Conservation (phyloP, 2,113 vertebrate genomes). For the Crotalus tigris region DNA sequence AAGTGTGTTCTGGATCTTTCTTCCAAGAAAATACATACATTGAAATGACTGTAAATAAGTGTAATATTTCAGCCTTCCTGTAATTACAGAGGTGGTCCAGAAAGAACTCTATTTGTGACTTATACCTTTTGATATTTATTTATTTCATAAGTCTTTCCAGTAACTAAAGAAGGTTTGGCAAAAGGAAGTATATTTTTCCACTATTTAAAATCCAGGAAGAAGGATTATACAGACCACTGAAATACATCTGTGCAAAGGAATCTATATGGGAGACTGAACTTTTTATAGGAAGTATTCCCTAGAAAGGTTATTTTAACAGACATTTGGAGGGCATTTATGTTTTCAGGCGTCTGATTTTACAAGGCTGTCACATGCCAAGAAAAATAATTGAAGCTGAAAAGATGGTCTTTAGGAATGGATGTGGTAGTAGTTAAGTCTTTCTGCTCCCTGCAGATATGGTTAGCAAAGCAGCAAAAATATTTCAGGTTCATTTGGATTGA, state of each 20-base stretch:
- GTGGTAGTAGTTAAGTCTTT: not conserved
- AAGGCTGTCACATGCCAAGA: slow-evolving; percentile 4
- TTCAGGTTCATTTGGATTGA: slow-evolving; percentile 1
- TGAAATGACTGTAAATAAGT: not conserved
- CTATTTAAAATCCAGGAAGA: slow-evolving; percentile 31
- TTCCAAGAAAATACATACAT: not conserved
- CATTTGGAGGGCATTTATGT: slow-evolving; percentile 23
- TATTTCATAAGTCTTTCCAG: slow-evolving; percentile 34
- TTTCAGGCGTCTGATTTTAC: slow-evolving; percentile 32
- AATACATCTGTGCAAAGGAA: slow-evolving; percentile 29
- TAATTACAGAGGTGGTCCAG: not conserved
- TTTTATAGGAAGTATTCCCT: slow-evolving; percentile 51
- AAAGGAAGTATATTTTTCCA: slow-evolving; percentile 38
- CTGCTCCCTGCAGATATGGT: not conserved
- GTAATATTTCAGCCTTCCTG: not conserved
- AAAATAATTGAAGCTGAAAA: slow-evolving; percentile 29
- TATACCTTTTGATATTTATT: slow-evolving; percentile 27
- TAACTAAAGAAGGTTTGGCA: slow-evolving; percentile 35
- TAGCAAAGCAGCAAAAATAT: not conserved
- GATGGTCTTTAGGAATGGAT: slow-evolving; percentile 36
- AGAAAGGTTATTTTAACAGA: slow-evolving; percentile 45
- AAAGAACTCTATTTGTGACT: slow-evolving; percentile 22
- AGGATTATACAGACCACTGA: slow-evolving; percentile 29
- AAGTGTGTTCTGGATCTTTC: not conserved
- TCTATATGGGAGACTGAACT: slow-evolving; percentile 44